Evolutionary conservation across 35 echinoderm and acorn worm genomes (phyloP).

Genomic region (Acanthaster planci): DNA sequence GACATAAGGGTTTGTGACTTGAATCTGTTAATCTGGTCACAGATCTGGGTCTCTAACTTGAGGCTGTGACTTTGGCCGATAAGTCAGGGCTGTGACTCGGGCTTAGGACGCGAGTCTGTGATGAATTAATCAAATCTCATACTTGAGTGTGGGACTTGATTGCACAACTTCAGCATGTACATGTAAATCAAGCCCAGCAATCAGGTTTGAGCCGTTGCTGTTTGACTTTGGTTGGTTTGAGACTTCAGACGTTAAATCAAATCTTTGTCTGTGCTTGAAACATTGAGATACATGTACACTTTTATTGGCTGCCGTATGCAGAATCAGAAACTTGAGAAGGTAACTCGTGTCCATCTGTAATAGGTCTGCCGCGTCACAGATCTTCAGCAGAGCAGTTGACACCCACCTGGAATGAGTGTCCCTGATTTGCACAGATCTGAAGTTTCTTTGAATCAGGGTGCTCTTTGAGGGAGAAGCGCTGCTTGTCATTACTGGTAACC

Average conservation of each 20-base stretch:
- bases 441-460: constrained; percentile 32
- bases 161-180: no score
- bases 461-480: constrained; percentile 59
- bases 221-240: no score
- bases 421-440: constrained; percentile 85
- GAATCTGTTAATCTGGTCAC: no score
- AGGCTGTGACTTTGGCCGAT: not conserved
- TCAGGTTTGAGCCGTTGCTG: no score
- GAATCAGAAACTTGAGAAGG: not conserved
- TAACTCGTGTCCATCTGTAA: not conserved
- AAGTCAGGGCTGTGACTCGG: not conserved
- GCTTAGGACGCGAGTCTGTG: no score
- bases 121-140: no score
- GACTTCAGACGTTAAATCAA: no score
- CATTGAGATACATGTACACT: not conserved
- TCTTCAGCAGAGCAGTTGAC: not conserved
- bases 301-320: not conserved
- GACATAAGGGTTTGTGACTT: no score
- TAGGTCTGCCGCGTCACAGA: not conserved
- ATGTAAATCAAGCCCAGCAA: no score
- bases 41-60: not conserved
- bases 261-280: no score
- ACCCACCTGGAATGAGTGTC: constrained; percentile 71
- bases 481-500: constrained; percentile 61
- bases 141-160: no score